phyloP scores from a whole-genome alignment of 1,140 invertebrate species.

The Platyura marginata region DNA sequence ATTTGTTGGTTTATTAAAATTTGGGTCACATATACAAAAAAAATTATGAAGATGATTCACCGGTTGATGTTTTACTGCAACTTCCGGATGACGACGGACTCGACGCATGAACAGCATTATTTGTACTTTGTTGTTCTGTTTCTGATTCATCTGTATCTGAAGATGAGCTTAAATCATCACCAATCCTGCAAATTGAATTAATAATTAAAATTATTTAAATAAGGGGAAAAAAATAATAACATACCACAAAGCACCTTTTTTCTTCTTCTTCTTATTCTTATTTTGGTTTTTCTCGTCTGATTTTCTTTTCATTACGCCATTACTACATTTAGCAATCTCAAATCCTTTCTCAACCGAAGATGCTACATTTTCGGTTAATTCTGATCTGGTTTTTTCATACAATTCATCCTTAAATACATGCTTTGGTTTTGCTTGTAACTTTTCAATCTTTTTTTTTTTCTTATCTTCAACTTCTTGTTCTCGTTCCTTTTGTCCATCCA shows the following conservation, averaged over 20 bases:
- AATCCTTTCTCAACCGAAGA: slow-evolving; percentile 67
- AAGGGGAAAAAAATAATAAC: too few species aligned
- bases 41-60: too few species aligned
- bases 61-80: too few species aligned
- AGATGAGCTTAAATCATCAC: too few species aligned
- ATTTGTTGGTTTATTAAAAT: too few species aligned
- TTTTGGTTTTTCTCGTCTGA: neutral
- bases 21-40: too few species aligned
- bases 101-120: too few species aligned
- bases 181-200: too few species aligned
- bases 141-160: too few species aligned
- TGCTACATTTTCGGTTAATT: slow-evolving; percentile 56
- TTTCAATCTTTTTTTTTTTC: slow-evolving; percentile 62
- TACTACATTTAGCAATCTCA: slow-evolving; percentile 5
- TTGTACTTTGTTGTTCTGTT: too few species aligned
- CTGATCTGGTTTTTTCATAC: slow-evolving; percentile 58
- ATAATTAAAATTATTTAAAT: too few species aligned
- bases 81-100: too few species aligned
- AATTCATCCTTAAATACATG: slow-evolving; percentile 60
- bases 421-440: slow-evolving; percentile 53
- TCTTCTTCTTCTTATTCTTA: neutral
- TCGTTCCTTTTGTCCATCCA: slow-evolving; percentile 62
- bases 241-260: neutral
- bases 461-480: slow-evolving; percentile 56
- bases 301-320: neutral